Percentiles rank a stretch among this genome's conserved stretches.
Evolutionary conservation across 1,140 invertebrate genomes (phyloP).

Genomic region (Tetraneura akinire): DNA sequence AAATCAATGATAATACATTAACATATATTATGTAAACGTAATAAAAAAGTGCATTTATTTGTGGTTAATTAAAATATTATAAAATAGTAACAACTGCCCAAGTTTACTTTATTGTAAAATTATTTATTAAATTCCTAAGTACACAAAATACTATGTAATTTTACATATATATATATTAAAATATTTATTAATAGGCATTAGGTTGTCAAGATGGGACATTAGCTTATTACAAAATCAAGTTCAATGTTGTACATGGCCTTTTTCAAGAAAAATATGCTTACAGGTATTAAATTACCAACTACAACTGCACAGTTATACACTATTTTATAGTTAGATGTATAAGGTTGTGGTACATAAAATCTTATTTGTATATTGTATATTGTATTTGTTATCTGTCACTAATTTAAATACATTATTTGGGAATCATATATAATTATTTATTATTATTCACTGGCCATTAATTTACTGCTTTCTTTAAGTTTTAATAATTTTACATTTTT

Average conservation of each 20-base stretch:
- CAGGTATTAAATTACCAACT: constrained; percentile 55
- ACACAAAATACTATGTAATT: too few species aligned
- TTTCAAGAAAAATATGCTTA: constrained; percentile 92
- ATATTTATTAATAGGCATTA: constrained; percentile 68
- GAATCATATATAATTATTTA: background rate
- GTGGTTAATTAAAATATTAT: too few species aligned
- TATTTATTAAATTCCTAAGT: too few species aligned
- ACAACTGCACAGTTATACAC: constrained; percentile 18
- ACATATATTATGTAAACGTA: too few species aligned
- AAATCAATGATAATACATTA: too few species aligned
- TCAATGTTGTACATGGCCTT: constrained; percentile 92
- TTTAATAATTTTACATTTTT: constrained; percentile 10
- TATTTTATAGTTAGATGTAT: background rate
- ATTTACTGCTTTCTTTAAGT: background rate
- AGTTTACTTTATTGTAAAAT: too few species aligned
- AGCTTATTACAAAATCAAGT: constrained; percentile 87
- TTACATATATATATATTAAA: constrained; percentile 45
- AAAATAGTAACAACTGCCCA: too few species aligned
- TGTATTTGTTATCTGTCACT: too few species aligned
- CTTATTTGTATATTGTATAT: constrained; percentile 2
- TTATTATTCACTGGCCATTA: background rate
- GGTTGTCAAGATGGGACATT: constrained; percentile 96
- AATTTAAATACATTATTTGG: too few species aligned
- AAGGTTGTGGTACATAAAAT: constrained; percentile 39
- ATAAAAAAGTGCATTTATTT: too few species aligned